Evolutionary conservation across 1,140 invertebrate species (phyloP).

Genomic region (Procambarus clarkii): DNA sequence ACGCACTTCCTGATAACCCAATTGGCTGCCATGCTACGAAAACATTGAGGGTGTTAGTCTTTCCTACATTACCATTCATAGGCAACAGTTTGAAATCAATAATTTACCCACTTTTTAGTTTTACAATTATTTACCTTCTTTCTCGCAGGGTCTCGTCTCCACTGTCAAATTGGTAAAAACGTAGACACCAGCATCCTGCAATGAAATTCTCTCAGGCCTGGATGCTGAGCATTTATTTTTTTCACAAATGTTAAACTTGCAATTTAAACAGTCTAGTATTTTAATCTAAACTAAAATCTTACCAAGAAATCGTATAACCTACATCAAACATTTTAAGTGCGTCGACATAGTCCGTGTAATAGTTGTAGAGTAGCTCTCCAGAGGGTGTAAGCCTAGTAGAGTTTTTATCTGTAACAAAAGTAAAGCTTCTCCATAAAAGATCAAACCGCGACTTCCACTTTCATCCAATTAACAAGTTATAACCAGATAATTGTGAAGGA

Average conservation of each 20-base stretch:
- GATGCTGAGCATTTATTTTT: too few species aligned
- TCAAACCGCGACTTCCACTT: too few species aligned
- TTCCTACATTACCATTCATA: neutral
- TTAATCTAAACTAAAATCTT: neutral
- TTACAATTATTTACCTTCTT: neutral
- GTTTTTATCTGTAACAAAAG: too few species aligned
- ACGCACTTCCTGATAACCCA: neutral
- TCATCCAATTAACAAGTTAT: too few species aligned
- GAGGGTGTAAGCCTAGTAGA: too few species aligned
- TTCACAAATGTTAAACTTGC: neutral
- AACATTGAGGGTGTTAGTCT: neutral
- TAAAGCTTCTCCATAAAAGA: too few species aligned
- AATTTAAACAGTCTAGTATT: neutral
- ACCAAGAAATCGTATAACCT: neutral
- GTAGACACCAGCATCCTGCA: conserved; percentile 22
- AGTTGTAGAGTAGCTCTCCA: neutral
- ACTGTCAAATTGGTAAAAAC: conserved; percentile 8
- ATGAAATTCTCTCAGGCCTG: neutral
- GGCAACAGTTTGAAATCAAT: too few species aligned
- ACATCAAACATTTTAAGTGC: conserved; percentile 58
- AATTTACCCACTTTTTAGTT: too few species aligned
- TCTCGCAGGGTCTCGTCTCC: conserved; percentile 29
- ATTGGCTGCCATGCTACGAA: neutral
- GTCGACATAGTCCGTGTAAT: conserved; percentile 47
- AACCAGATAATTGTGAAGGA: too few species aligned